Base-by-base conservation (phyloP, 2,113 vertebrate species). In the Harpagus bidentatus region DNA sequence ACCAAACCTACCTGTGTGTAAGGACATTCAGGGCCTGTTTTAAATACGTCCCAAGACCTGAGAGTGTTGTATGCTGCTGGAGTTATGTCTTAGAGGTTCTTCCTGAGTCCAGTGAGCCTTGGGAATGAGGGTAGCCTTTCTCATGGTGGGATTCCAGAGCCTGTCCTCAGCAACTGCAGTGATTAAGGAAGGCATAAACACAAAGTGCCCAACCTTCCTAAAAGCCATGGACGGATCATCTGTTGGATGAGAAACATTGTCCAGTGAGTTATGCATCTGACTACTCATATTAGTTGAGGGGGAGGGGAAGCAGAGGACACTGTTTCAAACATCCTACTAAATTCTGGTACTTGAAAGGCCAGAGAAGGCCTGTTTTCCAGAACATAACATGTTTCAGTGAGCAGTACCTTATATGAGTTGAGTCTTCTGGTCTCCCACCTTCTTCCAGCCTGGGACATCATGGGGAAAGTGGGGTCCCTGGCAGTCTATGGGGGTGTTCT, bases 1-100 rank as follows among this genome's bases (percentile, higher is more conserved):
- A 21, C 6, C 9, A 56, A 74, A 53, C 1, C 2, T 42, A 55
- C 13, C 10, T 1, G 0, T 47, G 26, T 34, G 14, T 70, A 34
- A 74, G 40, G 22, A 74, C 13, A 6, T 86, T 74, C 50, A 48
- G 56, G 47, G 15, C 80, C 20, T 83, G 6, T 59, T 86, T 93
- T 40, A 86, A 66, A 48, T 47, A 28, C 23, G 7, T 58, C 50
- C 56, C 29, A 69, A 66, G 47, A 63, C 10, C 6, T 20, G 16
- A 34, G 31, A 45, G 17, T 20, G 6, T 31, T 86, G 36, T 53
- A 18, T 50, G 10, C 5, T 55, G 17, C 13, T 55, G 29, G 23
- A n/a, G 3, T 18, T 76, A 21, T n/a, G 15, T 66, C 23, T 79
- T 47, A 36, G 66, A 36, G 20, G 8, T 28, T 40, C 7, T 16